These are phyloP conservation scores for Cerastis rubricosa DNA, from an alignment of 2,888 invertebrate species.

Conservation along the genomic window DNA sequence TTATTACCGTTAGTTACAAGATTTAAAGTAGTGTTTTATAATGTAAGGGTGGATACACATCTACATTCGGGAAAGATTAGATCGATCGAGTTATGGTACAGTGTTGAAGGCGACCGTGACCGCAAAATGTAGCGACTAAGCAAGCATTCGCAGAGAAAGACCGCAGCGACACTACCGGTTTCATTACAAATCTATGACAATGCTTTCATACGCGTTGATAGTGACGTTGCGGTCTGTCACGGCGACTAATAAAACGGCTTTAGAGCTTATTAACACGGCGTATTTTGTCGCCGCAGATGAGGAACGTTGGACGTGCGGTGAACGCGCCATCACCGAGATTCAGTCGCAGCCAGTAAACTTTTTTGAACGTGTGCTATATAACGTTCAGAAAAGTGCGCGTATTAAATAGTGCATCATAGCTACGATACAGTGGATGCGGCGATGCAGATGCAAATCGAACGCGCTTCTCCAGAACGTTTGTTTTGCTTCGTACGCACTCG, in stretches of 20 bases:
- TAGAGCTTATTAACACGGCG: not conserved
- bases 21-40: conserved; percentile 43
- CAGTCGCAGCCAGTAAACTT: not conserved
- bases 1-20: conserved; percentile 5
- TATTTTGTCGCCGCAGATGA: not conserved
- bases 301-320: not conserved
- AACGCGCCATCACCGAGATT: not conserved
- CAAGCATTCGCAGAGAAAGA: not conserved
- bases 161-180: not conserved
- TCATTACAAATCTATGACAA: not conserved
- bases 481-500: not conserved
- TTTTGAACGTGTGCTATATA: no score
- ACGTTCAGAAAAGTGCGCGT: not conserved
- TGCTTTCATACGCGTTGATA: not conserved
- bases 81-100: not conserved
- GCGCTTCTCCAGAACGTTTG: not conserved
- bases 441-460: no score
- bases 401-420: not conserved
- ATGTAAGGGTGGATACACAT: conserved; percentile 35
- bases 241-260: not conserved
- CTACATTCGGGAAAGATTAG: not conserved
- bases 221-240: not conserved
- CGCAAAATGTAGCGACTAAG: not conserved
- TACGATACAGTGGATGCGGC: no score
- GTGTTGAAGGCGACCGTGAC: not conserved